Conservation (phyloP, 2,113 vertebrate genomes). For the Calyptommatus sinebrachiatus region DNA sequence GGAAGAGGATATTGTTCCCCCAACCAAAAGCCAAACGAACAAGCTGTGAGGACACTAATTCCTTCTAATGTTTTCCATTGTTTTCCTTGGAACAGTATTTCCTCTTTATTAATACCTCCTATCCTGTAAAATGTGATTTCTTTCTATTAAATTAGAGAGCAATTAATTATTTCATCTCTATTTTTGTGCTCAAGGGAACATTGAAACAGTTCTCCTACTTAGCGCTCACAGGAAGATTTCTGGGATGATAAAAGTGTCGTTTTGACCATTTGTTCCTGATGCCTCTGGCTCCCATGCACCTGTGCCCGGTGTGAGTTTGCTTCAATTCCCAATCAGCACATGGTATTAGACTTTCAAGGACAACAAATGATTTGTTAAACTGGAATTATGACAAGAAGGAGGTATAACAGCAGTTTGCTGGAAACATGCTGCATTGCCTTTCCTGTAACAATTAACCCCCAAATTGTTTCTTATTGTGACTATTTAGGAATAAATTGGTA, state of each 20-base stretch:
- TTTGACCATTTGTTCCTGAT: not conserved
- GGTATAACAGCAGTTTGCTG: not conserved
- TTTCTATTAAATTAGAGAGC: conserved; percentile 25
- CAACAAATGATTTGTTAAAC: conserved; percentile 9
- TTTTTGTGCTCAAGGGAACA: conserved; percentile 1
- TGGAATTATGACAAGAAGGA: not conserved
- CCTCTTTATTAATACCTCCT: not conserved
- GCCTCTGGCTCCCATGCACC: not conserved
- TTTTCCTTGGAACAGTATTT: conserved; percentile 22
- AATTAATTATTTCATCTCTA: conserved; percentile 23
- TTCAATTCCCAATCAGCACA: not conserved
- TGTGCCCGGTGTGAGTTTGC: not conserved
- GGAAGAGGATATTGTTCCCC: too few species aligned
- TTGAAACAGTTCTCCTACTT: not conserved
- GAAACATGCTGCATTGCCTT: fast-evolving
- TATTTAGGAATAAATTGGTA: conserved; percentile 17
- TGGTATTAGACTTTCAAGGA: not conserved
- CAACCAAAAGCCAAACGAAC: too few species aligned
- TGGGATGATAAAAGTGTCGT: not conserved
- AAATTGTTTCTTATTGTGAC: not conserved
- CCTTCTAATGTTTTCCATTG: not conserved
- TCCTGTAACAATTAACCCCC: not conserved
- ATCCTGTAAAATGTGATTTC: conserved; percentile 17
- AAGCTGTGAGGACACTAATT: too few species aligned
- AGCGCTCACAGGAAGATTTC: not conserved